Percentiles rank a stretch among this genome's conserved stretches.
phyloP scores from a whole-genome alignment of 2,888 invertebrate genomes.

The Tenthredo scrophulariae region DNA sequence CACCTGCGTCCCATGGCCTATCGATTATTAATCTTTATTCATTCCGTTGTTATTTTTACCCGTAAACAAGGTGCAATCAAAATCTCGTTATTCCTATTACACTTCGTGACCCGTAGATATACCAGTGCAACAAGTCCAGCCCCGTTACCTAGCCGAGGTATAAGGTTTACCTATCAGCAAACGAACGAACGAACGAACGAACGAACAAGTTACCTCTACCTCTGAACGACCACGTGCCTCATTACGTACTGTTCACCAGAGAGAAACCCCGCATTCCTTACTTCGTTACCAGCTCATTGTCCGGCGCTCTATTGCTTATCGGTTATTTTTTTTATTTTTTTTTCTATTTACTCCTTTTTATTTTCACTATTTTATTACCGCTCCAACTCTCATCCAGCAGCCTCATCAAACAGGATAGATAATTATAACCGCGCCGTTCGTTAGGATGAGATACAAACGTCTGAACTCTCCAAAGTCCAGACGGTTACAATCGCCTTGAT shows the following conservation, averaged over 20 bases:
- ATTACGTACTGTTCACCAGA: constrained; percentile 9
- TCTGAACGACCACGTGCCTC: constrained; percentile 1
- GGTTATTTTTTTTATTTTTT: not conserved
- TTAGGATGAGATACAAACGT: not conserved
- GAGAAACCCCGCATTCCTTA: not conserved
- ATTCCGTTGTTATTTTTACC: constrained; percentile 38
- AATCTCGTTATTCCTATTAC: constrained; percentile 50
- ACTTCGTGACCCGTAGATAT: constrained; percentile 44
- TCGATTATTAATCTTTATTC: not conserved
- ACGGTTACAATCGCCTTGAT: not conserved
- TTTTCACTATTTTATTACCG: not conserved
- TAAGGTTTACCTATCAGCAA: not conserved
- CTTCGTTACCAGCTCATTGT: constrained; percentile 28
- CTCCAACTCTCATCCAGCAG: not conserved
- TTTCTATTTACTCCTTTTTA: not conserved
- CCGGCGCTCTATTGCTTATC: not conserved
- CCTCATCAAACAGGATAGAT: not conserved
- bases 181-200: not conserved
- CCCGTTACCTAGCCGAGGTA: not conserved
- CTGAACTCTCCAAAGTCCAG: not conserved
- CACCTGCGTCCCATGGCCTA: too few relatives aligned
- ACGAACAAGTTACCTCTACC: not conserved
- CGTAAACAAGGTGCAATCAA: constrained; percentile 39
- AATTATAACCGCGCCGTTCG: not conserved
- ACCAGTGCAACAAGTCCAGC: not conserved